Percentiles rank a stretch among this genome's conserved stretches.
phyloP scores from a whole-genome alignment of 2,888 invertebrate genomes.

The Stramonita haemastoma region DNA sequence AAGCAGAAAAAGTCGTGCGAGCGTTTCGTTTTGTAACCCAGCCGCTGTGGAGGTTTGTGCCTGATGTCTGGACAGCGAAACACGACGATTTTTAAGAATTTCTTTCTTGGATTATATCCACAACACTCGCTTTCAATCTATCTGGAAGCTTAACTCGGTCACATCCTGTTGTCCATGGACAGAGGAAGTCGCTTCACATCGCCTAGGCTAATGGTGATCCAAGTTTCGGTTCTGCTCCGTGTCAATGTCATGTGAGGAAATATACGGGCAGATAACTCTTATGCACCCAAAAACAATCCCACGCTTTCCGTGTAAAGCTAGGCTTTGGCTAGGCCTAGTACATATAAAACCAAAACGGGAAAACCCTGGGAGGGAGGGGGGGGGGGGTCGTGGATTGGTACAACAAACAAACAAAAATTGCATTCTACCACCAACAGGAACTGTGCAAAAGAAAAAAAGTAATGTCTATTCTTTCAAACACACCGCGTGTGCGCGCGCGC shows the following conservation, averaged over 20 bases:
- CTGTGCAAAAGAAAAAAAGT: background rate
- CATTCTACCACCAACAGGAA: background rate
- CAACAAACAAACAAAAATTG: background rate
- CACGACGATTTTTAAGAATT: background rate
- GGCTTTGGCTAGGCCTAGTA: background rate
- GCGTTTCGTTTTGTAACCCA: background rate
- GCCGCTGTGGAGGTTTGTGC: background rate
- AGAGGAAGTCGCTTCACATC: background rate
- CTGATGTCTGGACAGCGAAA: no score
- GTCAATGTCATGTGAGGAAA: background rate
- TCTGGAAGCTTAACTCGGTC: background rate
- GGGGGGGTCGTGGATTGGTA: background rate
- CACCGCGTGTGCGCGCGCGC: background rate
- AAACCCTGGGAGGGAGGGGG: background rate
- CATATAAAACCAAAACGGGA: background rate
- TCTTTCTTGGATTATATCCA: background rate
- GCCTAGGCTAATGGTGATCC: background rate
- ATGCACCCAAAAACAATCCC: background rate
- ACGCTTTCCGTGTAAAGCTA: no score
- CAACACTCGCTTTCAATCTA: background rate
- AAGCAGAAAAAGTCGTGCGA: background rate
- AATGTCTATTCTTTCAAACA: background rate
- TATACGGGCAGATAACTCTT: background rate
- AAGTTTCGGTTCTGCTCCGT: background rate
- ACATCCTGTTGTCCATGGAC: background rate